Base-by-base conservation (phyloP, 2,113 vertebrate species). In the Mesoclemmys tuberculata region DNA sequence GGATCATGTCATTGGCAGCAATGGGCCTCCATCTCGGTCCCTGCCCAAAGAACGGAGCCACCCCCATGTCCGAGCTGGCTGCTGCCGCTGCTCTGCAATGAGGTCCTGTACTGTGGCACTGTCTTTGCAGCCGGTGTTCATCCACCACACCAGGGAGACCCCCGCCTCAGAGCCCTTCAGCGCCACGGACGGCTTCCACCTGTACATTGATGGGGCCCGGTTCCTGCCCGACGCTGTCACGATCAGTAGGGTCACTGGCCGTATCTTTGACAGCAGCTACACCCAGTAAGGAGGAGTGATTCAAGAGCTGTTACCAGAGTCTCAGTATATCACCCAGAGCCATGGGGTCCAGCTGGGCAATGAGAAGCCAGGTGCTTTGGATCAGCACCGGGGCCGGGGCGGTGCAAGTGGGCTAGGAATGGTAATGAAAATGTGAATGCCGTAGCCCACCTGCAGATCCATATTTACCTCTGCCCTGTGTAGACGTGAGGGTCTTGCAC, bases 181-280 rank as follows among this genome's bases (percentile, higher is more conserved):
- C 10, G 38, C 87, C 58, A 77, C 84, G 18, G 96, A 96, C 54
- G 89, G 85, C n/a, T 88, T 95, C 89, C 77, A 78, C 75, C 58
- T 97, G 48, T 92, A 92, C 88, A 94, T 95, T 4, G 95, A 96
- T 27, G 94, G 96, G 22, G 94, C 95, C 14, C 95, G 95, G 12
- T 96, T 94, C 64, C 93, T 97, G 48, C 96, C 96, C 8, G 96
- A 97, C 38, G 90, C 85, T 7, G 94, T 94, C 54, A 97, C 96
- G 19, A n/a, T 96, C 90, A 96, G 93, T 46, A 77, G 77, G 21
- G 94, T 95, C 64, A 87, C 96, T 5, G 96, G 94, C 31, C 88
- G 95, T 14, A 92, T 96, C 92, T 96, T 97, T 52, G 92, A 96
- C 84, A 89, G 77, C 29, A 89, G 78, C 81, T 96, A 87, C 61